Evolutionary conservation across 2,797 vertebrate species (phyloP).

Genomic region (Perdix hodgsoniae): DNA sequence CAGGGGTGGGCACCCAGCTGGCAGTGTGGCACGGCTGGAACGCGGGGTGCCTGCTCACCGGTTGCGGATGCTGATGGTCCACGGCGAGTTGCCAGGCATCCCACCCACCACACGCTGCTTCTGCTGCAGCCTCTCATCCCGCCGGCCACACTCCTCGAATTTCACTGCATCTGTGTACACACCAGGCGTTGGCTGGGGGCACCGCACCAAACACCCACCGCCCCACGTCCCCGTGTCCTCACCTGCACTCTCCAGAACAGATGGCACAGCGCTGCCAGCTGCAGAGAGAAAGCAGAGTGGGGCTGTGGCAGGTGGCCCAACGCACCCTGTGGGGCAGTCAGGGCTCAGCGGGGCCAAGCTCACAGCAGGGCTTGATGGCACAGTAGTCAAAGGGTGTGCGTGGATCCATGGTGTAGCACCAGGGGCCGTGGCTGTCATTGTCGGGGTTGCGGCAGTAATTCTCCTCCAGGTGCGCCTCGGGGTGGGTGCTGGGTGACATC

Average conservation of each 20-base stretch:
- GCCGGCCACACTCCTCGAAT: constrained; percentile 91
- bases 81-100: constrained; percentile 91
- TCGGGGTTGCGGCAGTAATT: constrained; percentile 98
- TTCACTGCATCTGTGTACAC: constrained; percentile 77
- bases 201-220: accelerated
- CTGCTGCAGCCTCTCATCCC: constrained; percentile 76
- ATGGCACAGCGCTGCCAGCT: constrained; percentile 54
- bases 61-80: constrained; percentile 96
- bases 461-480: constrained; percentile 86
- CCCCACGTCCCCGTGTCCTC: accelerated
- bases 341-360: neutral
- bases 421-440: constrained; percentile 92
- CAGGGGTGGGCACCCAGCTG: neutral
- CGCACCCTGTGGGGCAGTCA: neutral
- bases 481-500: constrained; percentile 86
- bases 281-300: constrained; percentile 6
- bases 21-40: accelerated
- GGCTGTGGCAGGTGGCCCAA: neutral
- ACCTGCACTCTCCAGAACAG: constrained; percentile 74
- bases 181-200: accelerated
- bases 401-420: constrained; percentile 95
- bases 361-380: constrained; percentile 89
- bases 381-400: constrained; percentile 96
- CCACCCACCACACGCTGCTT: constrained; percentile 86
- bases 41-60: constrained; percentile 74